A percentile compares a stretch with the other conserved stretches of the same genome.
Evolutionary conservation across 2,797 vertebrate genomes (phyloP).

Genomic region (Rhynchonycteris naso): DNA sequence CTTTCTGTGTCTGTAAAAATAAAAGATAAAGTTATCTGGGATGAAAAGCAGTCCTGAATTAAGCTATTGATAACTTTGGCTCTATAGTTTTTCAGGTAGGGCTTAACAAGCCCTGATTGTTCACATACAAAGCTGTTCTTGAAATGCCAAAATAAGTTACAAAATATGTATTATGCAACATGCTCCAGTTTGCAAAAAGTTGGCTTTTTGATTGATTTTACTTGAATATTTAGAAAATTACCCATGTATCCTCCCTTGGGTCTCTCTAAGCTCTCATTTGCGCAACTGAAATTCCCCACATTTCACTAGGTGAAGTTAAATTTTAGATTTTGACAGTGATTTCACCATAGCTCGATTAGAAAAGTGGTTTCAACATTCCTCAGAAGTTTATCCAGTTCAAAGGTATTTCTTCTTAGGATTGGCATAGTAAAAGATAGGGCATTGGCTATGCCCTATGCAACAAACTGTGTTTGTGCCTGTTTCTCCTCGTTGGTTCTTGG

Average conservation of each 20-base stretch:
- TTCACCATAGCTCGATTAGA: slow-evolving; percentile 65
- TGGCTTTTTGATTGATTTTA: slow-evolving; percentile 64
- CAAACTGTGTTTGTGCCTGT: not conserved
- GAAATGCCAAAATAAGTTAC: slow-evolving; percentile 18
- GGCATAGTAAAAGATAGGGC: slow-evolving; percentile 39
- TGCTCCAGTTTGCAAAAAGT: slow-evolving; percentile 22
- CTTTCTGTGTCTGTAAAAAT: slow-evolving; percentile 13
- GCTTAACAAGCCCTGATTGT: not conserved
- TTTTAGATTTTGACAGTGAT: slow-evolving; percentile 65
- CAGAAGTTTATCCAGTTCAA: slow-evolving; percentile 59
- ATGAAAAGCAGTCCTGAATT: slow-evolving; percentile 18
- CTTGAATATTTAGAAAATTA: slow-evolving; percentile 58
- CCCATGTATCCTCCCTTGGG: not conserved
- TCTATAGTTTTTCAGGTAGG: not conserved
- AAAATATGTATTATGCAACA: not conserved
- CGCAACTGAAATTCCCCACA: slow-evolving; percentile 64
- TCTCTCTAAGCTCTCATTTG: slow-evolving; percentile 61
- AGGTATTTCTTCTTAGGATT: slow-evolving; percentile 65
- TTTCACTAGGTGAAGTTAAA: slow-evolving; percentile 62
- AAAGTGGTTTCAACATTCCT: slow-evolving; percentile 76
- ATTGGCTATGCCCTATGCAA: not conserved
- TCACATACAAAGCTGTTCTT: not conserved
- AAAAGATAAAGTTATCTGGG: not conserved
- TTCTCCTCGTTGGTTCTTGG: not conserved
- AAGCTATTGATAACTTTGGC: slow-evolving; percentile 21